Evolutionary conservation across 2,797 vertebrate species (phyloP), one percentile per base, ranked within the genome.

Genomic region (Artibeus jamaicensis): DNA sequence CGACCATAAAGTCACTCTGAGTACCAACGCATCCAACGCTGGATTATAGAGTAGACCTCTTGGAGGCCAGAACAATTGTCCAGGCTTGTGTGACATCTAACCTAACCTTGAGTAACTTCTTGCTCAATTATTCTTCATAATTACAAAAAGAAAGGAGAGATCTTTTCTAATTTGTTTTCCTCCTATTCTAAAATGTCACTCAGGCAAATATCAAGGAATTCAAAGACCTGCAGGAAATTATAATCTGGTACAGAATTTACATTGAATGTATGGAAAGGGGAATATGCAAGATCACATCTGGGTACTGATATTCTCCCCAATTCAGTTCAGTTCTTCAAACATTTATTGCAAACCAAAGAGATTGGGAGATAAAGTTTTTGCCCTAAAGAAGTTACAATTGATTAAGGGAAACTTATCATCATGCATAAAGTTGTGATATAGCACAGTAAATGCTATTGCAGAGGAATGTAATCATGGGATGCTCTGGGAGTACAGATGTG

Each of bases 31-130:
- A 67, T 67, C 44, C 46, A 85, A 86, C 22, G 77, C 5, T 59
- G 59, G 83, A 22, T 26, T 85, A 24, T 71, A 57, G 19, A 7
- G 21, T 5, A 53, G 19, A 42, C 18, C 1, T 67, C 34, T 50
- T 82, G 24, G 15, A 82, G 57, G 42, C 42, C 67, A 85, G 83
- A 76, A 91, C n/a, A 73, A 73, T 34, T 19, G 21, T 91, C 62
- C 50, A 59, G n/a, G 7, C 12, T 62, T 84, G 44, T 46, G 59
- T 81, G 50, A 68, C 50, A 62, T 62, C 65, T 84, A 29, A 42
- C n/a, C 16, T 77, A 90, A 94, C 5, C 19, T 82, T 91, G 68
- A 89, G 19, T 88, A 62, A 73, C 15, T 92, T 92, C 68, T 82
- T 86, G 32, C 57, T 74, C 86, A 70, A 16, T 76, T 81, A 73